These are phyloP conservation scores for Toxotes chatareus DNA, from an alignment of 2,113 vertebrate species.

Conservation along the genomic window DNA sequence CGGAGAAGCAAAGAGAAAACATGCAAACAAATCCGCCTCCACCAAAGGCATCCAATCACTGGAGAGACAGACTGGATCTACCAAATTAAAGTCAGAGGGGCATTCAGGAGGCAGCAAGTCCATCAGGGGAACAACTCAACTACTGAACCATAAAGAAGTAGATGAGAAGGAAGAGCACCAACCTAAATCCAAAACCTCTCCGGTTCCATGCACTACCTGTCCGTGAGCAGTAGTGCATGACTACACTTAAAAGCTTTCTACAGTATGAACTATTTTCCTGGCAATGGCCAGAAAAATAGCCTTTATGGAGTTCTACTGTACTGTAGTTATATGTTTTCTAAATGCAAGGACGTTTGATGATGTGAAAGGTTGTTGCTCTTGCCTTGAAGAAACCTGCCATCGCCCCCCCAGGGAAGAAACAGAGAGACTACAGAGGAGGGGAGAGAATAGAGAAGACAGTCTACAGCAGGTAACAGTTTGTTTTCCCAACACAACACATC, in stretches of 20 bases:
- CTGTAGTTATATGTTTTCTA: conserved; percentile 44
- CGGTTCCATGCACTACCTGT: conserved; percentile 56
- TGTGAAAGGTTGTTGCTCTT: conserved; percentile 79
- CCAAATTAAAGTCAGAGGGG: conserved; percentile 31
- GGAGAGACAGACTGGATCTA: conserved; percentile 20
- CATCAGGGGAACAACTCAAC: conserved; percentile 19
- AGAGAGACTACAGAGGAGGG: conserved; percentile 73
- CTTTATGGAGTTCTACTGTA: conserved; percentile 33
- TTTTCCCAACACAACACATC: conserved; percentile 47
- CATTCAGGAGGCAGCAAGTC: conserved; percentile 64
- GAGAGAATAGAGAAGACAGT: conserved; percentile 50
- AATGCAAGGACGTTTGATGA: conserved; percentile 42
- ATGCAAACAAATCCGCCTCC: conserved; percentile 64
- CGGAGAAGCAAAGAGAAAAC: conserved; percentile 61
- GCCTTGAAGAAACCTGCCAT: conserved; percentile 82
- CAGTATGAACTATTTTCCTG: conserved; percentile 72
- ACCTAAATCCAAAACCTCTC: conserved; percentile 61
- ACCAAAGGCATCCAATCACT: conserved; percentile 56
- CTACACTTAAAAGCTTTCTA: conserved; percentile 49
- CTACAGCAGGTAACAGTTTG: conserved; percentile 55
- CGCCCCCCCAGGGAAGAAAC: conserved; percentile 81
- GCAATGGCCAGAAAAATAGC: conserved; percentile 71
- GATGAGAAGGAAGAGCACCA: conserved; percentile 76
- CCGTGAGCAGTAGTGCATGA: conserved; percentile 36
- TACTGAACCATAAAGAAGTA: conserved; percentile 9